These are phyloP conservation scores for Catocala sponsa DNA, from an alignment of 2,888 invertebrate species.

Conservation along the genomic window DNA sequence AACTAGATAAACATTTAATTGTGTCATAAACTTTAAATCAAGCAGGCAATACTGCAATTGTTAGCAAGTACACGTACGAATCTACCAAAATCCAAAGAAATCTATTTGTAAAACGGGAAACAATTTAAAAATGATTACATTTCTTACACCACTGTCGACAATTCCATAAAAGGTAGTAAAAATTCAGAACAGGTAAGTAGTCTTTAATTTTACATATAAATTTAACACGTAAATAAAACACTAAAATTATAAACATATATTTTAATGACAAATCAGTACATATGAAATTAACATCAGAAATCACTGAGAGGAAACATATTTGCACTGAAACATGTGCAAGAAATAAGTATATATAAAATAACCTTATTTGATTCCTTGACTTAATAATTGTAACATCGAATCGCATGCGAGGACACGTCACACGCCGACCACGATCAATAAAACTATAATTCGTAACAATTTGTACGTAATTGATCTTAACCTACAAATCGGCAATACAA, in stretches of 20 bases:
- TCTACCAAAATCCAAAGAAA: too few species aligned
- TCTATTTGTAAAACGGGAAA: too few species aligned
- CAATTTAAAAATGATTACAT: too few species aligned
- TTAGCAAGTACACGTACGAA: too few species aligned
- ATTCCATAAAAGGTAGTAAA: too few species aligned
- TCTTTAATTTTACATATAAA: too few species aligned
- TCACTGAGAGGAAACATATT: constrained; percentile 28
- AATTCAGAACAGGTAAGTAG: too few species aligned
- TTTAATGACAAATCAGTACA: constrained; percentile 42
- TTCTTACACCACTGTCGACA: too few species aligned
- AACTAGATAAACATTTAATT: too few species aligned
- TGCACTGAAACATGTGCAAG: constrained; percentile 41
- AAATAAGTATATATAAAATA: constrained; percentile 43
- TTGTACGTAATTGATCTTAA: constrained; percentile 31
- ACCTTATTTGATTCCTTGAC: constrained; percentile 47
- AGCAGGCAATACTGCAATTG: too few species aligned
- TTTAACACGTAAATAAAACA: constrained; percentile 6
- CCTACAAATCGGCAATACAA: background rate
- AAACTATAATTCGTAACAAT: constrained; percentile 38
- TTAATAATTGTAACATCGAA: constrained; percentile 42
- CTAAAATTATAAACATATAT: constrained; percentile 35
- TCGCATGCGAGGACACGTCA: constrained; percentile 33
- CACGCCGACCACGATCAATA: constrained; percentile 35
- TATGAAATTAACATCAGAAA: constrained; percentile 31
- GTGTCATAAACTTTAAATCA: too few species aligned